phyloP scores from a whole-genome alignment of 2,113 vertebrate genomes.

The Triplophysa siluroides region DNA sequence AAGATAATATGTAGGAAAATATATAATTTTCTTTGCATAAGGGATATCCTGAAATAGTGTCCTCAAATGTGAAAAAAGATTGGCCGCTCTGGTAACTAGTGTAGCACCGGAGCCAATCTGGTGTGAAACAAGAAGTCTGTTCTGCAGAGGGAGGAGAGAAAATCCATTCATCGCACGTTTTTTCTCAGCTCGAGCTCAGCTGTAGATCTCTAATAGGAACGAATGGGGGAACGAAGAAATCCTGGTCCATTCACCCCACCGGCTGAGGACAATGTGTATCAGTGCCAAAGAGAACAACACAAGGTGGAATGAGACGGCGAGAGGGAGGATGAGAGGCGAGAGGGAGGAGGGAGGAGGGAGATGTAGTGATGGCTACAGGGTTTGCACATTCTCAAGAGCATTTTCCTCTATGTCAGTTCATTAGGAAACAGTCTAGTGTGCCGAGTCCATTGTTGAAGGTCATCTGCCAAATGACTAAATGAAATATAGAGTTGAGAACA shows the following conservation, averaged over 20 bases:
- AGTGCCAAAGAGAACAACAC: neutral
- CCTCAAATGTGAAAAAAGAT: slow-evolving; percentile 1
- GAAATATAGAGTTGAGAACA: slow-evolving; percentile 22
- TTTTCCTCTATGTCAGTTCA: slow-evolving; percentile 24
- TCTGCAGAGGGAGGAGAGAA: neutral
- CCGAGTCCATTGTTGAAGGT: slow-evolving; percentile 24
- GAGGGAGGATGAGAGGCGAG: neutral
- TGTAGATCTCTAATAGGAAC: slow-evolving; percentile 1
- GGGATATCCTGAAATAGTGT: neutral
- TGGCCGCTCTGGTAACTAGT: neutral
- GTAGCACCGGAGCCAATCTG: neutral
- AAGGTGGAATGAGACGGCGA: neutral
- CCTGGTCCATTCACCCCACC: neutral
- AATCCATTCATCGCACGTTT: slow-evolving; percentile 17
- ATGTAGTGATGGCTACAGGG: neutral
- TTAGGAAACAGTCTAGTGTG: slow-evolving; percentile 2
- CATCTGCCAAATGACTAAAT: slow-evolving; percentile 17
- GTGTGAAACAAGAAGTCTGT: slow-evolving; percentile 25
- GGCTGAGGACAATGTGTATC: neutral
- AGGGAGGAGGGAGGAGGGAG: neutral
- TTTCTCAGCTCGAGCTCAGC: neutral
- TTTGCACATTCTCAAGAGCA: neutral
- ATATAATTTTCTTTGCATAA: no score
- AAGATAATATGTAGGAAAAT: no score
- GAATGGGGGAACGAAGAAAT: slow-evolving; percentile 17